These are phyloP conservation scores for Tinea semifulvella DNA, from an alignment of 2,888 invertebrate genomes.

Conservation along the genomic window DNA sequence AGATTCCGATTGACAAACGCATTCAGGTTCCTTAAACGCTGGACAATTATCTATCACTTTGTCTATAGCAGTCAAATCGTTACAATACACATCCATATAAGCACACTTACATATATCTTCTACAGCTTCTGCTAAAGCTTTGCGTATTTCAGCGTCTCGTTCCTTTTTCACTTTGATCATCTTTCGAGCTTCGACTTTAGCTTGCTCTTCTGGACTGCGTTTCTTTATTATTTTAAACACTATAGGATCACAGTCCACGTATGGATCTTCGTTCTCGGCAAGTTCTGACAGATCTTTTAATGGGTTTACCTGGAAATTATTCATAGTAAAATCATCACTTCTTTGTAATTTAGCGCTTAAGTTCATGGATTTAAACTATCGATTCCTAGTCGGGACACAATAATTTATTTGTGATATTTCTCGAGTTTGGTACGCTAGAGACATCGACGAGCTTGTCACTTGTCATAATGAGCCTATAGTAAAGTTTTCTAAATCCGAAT, in stretches of 20 bases:
- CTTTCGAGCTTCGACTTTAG: constrained; percentile 61
- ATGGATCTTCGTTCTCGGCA: constrained; percentile 70
- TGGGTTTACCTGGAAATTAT: constrained; percentile 65
- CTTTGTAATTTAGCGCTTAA: too few species aligned
- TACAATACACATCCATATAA: constrained; percentile 60
- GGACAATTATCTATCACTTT: constrained; percentile 53
- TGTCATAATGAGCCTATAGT: too few species aligned
- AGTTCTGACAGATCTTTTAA: constrained; percentile 69
- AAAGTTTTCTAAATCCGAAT: too few species aligned
- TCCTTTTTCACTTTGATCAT: constrained; percentile 64
- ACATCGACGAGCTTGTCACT: too few species aligned
- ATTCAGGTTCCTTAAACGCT: constrained; percentile 52
- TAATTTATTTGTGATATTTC: too few species aligned
- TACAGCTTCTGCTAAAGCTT: constrained; percentile 51
- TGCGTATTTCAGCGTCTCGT: constrained; percentile 59
- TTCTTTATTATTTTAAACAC: constrained; percentile 73
- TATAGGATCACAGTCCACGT: constrained; percentile 73
- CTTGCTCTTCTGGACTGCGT: constrained; percentile 59
- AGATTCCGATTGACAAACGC: constrained; percentile 47
- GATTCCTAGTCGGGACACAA: too few species aligned
- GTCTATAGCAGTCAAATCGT: constrained; percentile 52
- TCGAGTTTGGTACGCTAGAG: too few species aligned
- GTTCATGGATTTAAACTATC: too few species aligned
- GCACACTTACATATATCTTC: constrained; percentile 60
- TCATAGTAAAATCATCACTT: too few species aligned